These are phyloP conservation scores for Chymomyza costata DNA, from an alignment of 1,140 invertebrate genomes.

Conservation along the genomic window DNA sequence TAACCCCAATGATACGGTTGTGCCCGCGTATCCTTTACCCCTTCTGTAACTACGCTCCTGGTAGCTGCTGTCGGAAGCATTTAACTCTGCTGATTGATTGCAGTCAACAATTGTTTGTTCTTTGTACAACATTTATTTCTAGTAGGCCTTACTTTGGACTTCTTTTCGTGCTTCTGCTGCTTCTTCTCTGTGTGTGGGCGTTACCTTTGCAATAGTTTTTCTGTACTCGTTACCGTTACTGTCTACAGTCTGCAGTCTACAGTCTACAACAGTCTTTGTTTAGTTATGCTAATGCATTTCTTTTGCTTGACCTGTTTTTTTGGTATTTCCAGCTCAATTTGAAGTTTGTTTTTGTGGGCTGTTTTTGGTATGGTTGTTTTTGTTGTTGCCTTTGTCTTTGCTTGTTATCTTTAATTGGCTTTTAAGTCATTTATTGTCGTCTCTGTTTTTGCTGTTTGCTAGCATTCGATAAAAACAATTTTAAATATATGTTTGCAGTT, in stretches of 20 bases:
- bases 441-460: slow-evolving; percentile 8
- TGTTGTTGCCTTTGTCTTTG: slow-evolving; percentile 25
- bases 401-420: slow-evolving; percentile 72
- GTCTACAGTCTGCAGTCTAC: too few relatives aligned
- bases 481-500: too few relatives aligned
- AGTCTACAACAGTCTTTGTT: too few relatives aligned
- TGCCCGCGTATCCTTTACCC: too few relatives aligned
- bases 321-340: background rate
- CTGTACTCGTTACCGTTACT: too few relatives aligned
- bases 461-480: too few relatives aligned
- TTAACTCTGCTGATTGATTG: slow-evolving; percentile 72
- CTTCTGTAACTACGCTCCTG: too few relatives aligned
- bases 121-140: slow-evolving; percentile 68
- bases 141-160: slow-evolving; percentile 29
- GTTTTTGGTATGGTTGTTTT: slow-evolving; percentile 19
- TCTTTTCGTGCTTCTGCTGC: background rate
- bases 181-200: too few relatives aligned
- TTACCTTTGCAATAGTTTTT: too few relatives aligned
- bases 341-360: background rate
- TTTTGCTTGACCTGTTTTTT: slow-evolving; percentile 3
- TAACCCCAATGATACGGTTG: too few relatives aligned
- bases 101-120: slow-evolving; percentile 72
- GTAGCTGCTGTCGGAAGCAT: slow-evolving; percentile 48
- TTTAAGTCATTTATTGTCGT: slow-evolving; percentile 55
- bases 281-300: slow-evolving; percentile 58